A percentile compares a stretch with the other conserved stretches of the same genome.
phyloP scores from a whole-genome alignment of 2,888 invertebrate species.

The Cyaniris semiargus region DNA sequence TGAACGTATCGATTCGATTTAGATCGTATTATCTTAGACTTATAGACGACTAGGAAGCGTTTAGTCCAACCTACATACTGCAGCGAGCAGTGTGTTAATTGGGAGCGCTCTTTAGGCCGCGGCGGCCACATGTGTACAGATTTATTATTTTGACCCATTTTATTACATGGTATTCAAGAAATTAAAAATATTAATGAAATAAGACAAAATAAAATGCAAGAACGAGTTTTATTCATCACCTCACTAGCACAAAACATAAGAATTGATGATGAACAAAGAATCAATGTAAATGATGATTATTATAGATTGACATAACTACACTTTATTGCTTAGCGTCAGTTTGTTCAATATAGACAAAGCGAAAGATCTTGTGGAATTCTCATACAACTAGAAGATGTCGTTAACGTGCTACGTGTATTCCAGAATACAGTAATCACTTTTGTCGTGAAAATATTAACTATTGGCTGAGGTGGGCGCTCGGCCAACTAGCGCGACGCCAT shows the following conservation, averaged over 20 bases:
- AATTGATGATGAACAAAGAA: no score
- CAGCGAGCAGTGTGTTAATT: constrained; percentile 42
- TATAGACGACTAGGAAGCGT: constrained; percentile 43
- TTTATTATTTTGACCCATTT: constrained; percentile 38
- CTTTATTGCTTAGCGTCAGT: no score
- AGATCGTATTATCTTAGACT: constrained; percentile 39
- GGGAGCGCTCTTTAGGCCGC: constrained; percentile 38
- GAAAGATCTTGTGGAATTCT: constrained; percentile 22
- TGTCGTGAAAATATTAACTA: constrained; percentile 48
- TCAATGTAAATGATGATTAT: no score
- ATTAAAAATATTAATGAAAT: background rate
- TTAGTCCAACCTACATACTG: constrained; percentile 43
- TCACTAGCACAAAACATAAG: no score
- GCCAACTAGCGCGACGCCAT: constrained; percentile 67
- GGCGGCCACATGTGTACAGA: constrained; percentile 37
- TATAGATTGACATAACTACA: no score
- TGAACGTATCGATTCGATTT: background rate
- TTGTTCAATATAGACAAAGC: background rate
- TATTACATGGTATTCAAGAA: constrained; percentile 24
- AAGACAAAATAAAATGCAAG: no score
- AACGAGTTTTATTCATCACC: no score
- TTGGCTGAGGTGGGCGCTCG: constrained; percentile 59
- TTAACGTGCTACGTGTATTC: constrained; percentile 40
- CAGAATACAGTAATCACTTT: constrained; percentile 45
- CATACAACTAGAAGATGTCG: constrained; percentile 38